Base-by-base conservation (phyloP, 2,888 invertebrate genomes). In the Salticus scenicus region DNA sequence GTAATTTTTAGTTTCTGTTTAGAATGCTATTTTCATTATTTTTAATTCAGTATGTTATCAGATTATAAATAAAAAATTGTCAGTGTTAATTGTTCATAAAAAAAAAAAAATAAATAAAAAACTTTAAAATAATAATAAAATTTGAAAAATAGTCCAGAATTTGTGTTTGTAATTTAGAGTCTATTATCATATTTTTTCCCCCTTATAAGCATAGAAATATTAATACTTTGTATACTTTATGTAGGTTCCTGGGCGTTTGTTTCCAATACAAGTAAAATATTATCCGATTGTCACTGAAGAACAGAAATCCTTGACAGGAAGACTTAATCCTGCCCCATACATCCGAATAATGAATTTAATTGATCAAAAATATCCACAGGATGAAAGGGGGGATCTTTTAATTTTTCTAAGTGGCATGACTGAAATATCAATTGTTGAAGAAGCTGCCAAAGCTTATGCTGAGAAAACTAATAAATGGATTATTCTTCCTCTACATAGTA, bases 391-490 rank as follows among this genome's bases (percentile, higher is more conserved):
- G 0, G 99, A 99, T 92, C 93, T 98, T 17, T 92, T 99, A 4
- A 94, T 99, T 90, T 99, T 99, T 91, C 93, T 99, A 89, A 98
- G 98, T 89, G 99, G 98, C 0, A 95, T 97, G 89, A 95, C 95
- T 90, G 98, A 98, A 92, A 98, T 99, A 81, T 95, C 95, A 0
- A 93, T 95, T 0, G 94, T 98, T 30, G 95, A 95, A 41, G 97
- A 97, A 89, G 97, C 97, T 2, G 95, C 96, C 0, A 94, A 94
- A 88, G 94, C 95, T 88, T 98, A 98, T 90, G 92, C 93, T 0
- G 94, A 95, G 87, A 94, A 94, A 79, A 94, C 95, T 82, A 93
- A 94, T 88, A 94, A 94, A 70, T 99, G 99, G 99, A 96, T 99
- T 64, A 94, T 99, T 17, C 91, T 99, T 77, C 95, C 97, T 0